These are phyloP conservation scores for Pollicipes pollicipes DNA, from an alignment of 1,140 invertebrate species.

Conservation along the genomic window DNA sequence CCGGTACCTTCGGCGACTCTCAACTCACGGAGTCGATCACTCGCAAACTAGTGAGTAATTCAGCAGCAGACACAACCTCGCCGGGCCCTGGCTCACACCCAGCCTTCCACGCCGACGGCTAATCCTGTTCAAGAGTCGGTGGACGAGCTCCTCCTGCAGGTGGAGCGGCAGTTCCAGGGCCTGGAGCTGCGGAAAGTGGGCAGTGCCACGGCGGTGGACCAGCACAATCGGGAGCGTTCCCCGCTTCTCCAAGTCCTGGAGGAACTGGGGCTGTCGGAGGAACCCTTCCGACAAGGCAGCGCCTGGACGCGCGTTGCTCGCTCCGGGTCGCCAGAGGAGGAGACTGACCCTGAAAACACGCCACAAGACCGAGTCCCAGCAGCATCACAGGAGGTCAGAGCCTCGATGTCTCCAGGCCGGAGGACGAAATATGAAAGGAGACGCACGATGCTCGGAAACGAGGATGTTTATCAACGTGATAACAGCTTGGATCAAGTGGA, in stretches of 20 bases:
- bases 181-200: background rate
- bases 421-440: background rate
- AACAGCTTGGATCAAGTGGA: no score
- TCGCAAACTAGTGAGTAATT: background rate
- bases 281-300: background rate
- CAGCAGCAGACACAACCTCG: no score
- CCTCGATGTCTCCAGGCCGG: background rate
- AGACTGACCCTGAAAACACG: background rate
- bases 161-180: background rate
- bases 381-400: background rate
- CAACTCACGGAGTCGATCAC: background rate
- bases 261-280: background rate
- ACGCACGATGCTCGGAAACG: no score
- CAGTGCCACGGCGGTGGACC: background rate
- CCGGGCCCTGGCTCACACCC: background rate
- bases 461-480: no score
- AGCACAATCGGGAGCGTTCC: background rate
- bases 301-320: background rate
- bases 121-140: background rate
- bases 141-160: background rate
- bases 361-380: background rate
- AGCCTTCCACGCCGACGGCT: no score
- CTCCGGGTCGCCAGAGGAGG: no score
- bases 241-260: background rate
- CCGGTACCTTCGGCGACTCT: background rate